Percentiles rank a stretch among this genome's conserved stretches.
These are phyloP conservation scores for Rhyacophila evoluta DNA, from an alignment of 2,888 invertebrate genomes.

Conservation along the genomic window DNA sequence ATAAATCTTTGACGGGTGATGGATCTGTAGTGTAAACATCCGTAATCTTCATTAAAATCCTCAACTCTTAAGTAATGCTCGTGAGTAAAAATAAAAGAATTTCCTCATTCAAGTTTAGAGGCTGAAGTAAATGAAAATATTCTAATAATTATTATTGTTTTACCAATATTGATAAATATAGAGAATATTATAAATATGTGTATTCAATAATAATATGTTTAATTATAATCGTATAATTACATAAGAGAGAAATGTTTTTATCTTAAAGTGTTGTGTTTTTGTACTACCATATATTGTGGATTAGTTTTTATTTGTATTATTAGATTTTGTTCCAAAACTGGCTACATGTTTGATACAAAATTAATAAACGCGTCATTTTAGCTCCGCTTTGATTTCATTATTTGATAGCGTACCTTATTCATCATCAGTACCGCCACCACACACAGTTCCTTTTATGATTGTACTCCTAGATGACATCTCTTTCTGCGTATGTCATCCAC, in stretches of 20 bases:
- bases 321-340: conserved; percentile 48
- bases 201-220: conserved; percentile 50
- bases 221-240: conserved; percentile 48
- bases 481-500: background rate
- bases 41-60: background rate
- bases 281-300: conserved; percentile 54
- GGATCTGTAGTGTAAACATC: background rate
- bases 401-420: background rate
- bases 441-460: too few relatives aligned
- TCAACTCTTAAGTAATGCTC: background rate
- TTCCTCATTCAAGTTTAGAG: conserved; percentile 37
- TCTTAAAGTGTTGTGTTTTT: conserved; percentile 54
- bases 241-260: conserved; percentile 53
- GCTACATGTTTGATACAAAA: conserved; percentile 54
- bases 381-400: conserved; percentile 29
- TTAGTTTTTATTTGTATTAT: conserved; percentile 51
- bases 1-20: background rate
- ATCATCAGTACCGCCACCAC: too few relatives aligned
- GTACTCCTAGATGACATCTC: too few relatives aligned
- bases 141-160: conserved; percentile 45
- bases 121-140: conserved; percentile 38
- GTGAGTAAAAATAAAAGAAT: conserved; percentile 8
- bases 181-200: conserved; percentile 47
- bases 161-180: conserved; percentile 51
- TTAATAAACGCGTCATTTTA: conserved; percentile 53